phyloP scores from a whole-genome alignment of 2,888 invertebrate genomes.

The Drosophila algonquin region DNA sequence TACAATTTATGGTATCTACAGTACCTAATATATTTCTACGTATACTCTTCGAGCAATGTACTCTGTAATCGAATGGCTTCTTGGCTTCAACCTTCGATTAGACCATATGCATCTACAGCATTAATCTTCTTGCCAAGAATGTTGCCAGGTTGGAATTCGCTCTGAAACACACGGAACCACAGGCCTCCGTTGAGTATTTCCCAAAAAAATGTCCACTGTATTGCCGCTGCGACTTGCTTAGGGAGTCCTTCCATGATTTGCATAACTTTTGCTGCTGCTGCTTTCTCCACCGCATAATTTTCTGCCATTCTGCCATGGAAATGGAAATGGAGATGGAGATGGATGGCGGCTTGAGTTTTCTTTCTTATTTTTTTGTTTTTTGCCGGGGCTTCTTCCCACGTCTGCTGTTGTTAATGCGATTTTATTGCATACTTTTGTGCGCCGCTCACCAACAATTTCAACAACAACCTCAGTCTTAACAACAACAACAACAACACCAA shows the following conservation, averaged over 20 bases:
- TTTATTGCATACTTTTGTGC: slow-evolving; percentile 70
- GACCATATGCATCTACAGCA: too few relatives aligned
- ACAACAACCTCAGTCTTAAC: slow-evolving; percentile 5
- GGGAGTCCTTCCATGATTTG: slow-evolving; percentile 14
- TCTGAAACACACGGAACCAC: too few relatives aligned
- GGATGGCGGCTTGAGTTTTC: slow-evolving; percentile 23
- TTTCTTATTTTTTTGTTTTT: slow-evolving; percentile 13
- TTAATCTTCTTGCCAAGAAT: too few relatives aligned
- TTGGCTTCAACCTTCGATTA: too few relatives aligned
- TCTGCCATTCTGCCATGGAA: slow-evolving; percentile 28
- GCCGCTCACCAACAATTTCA: slow-evolving; percentile 23
- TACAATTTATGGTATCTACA: too few relatives aligned
- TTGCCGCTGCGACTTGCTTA: background rate
- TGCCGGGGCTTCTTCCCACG: background rate
- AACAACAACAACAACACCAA: slow-evolving; percentile 6
- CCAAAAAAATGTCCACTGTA: background rate
- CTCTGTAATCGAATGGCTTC: too few relatives aligned
- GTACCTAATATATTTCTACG: too few relatives aligned
- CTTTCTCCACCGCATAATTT: slow-evolving; percentile 20
- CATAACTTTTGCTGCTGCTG: slow-evolving; percentile 32
- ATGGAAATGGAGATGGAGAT: slow-evolving; percentile 10
- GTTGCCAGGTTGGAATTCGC: too few relatives aligned
- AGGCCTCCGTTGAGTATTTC: too few relatives aligned
- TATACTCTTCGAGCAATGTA: too few relatives aligned
- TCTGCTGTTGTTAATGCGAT: slow-evolving; percentile 60